Percentiles rank a stretch among this genome's conserved stretches.
These are phyloP conservation scores for Vireo altiloquus DNA, from an alignment of 2,113 vertebrate species.

Conservation along the genomic window DNA sequence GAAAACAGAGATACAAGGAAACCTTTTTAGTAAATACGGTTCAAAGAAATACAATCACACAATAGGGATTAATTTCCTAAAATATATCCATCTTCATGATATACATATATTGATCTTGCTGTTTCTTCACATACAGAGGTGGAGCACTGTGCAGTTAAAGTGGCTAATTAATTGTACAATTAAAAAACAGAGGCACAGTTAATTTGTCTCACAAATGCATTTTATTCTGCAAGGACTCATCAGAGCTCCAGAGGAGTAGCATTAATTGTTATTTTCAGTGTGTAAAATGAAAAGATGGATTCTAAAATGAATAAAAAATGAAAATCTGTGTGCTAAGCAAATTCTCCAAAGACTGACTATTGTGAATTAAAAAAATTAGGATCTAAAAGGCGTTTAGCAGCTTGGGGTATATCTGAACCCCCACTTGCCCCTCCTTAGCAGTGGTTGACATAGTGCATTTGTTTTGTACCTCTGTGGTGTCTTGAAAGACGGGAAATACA, in stretches of 20 bases:
- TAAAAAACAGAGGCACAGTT: background rate
- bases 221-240: background rate
- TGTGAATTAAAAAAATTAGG: background rate
- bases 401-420: background rate
- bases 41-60: background rate
- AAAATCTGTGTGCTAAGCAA: background rate
- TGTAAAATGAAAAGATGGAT: background rate
- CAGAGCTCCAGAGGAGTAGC: background rate
- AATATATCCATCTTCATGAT: background rate
- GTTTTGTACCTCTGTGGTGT: background rate
- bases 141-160: background rate
- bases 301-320: background rate
- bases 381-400: background rate
- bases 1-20: background rate
- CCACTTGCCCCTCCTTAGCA: background rate
- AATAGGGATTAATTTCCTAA: background rate
- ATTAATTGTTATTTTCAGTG: background rate
- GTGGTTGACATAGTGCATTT: background rate
- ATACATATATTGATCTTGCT: background rate
- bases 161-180: background rate
- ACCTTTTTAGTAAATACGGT: background rate
- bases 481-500: constrained; percentile 37
- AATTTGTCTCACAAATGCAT: background rate
- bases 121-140: background rate
- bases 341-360: background rate